Conservation (phyloP, 2,113 vertebrate genomes). For the Gymnogyps californianus region DNA sequence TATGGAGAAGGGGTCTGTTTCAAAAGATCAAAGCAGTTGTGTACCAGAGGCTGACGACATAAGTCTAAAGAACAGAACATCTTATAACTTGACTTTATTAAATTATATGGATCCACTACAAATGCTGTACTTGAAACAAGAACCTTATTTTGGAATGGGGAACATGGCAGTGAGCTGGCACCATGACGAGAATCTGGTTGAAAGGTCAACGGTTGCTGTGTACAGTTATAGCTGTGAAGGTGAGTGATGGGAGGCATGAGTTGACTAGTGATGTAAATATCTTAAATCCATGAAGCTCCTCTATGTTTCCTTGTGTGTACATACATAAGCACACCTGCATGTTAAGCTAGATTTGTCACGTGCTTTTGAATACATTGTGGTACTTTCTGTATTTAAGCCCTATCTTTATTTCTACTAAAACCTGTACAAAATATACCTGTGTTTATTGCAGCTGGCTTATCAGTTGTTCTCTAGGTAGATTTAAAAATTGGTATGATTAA, state of each 20-base stretch:
- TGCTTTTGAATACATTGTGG: neutral
- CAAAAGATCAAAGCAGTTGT: slow-evolving; percentile 47
- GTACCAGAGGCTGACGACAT: neutral
- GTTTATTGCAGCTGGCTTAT: neutral
- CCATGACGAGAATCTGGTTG: slow-evolving; percentile 93
- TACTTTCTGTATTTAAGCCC: neutral
- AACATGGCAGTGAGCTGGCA: slow-evolving; percentile 98
- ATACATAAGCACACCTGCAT: neutral
- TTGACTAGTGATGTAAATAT: neutral
- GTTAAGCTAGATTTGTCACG: neutral
- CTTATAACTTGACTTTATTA: slow-evolving; percentile 90
- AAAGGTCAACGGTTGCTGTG: slow-evolving; percentile 88
- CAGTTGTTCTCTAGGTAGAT: neutral
- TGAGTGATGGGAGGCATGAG: slow-evolving; percentile 17
- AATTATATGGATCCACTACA: slow-evolving; percentile 95
- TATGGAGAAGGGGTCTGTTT: neutral
- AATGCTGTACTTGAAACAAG: slow-evolving; percentile 90
- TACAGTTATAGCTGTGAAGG: slow-evolving; percentile 90
- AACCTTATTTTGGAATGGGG: slow-evolving; percentile 97
- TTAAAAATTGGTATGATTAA: slow-evolving; percentile 36
- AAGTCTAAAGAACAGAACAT: slow-evolving; percentile 57
- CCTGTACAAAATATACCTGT: neutral
- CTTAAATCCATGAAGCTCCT: neutral
- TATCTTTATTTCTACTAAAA: neutral
- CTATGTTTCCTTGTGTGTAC: neutral